Percentiles rank a stretch among this genome's conserved stretches.
These are phyloP conservation scores for Distichodus sexfasciatus DNA, from an alignment of 2,797 vertebrate species.

Conservation along the genomic window DNA sequence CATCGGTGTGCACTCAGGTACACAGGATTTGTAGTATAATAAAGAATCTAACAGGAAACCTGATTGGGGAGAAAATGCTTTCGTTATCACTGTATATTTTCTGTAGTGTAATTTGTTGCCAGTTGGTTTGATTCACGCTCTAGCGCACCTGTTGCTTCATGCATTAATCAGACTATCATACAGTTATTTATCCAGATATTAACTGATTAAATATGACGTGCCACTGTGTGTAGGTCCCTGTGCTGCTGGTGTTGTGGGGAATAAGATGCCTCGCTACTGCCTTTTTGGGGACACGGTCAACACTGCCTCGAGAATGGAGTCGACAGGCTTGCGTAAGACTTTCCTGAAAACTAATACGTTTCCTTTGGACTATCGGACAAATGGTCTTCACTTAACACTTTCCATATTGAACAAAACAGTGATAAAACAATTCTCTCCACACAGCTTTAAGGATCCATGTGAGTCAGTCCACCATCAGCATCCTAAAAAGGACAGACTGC, in stretches of 20 bases:
- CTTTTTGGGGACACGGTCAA: constrained; percentile 95
- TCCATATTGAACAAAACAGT: no score
- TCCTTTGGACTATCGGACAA: no score
- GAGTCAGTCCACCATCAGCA: constrained; percentile 86
- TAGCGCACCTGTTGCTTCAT: neutral
- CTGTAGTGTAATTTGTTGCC: no score
- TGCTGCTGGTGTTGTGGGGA: constrained; percentile 92
- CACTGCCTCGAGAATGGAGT: constrained; percentile 94
- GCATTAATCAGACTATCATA: neutral
- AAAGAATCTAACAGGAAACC: no score
- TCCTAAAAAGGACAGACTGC: constrained; percentile 88
- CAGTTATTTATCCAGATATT: neutral
- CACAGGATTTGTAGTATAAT: no score
- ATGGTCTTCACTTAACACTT: no score
- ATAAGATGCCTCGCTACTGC: constrained; percentile 97
- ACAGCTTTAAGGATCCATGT: constrained; percentile 91
- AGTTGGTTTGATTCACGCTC: no score
- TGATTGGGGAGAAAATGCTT: no score
- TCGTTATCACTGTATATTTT: no score
- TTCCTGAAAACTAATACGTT: constrained; percentile 20
- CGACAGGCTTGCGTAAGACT: constrained; percentile 90
- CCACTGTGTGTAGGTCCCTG: constrained; percentile 84
- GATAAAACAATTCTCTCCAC: constrained; percentile 37
- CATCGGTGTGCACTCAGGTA: constrained; percentile 96
- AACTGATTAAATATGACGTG: neutral